Evolutionary conservation across 1,140 invertebrate genomes (phyloP).

Genomic region (Rhopalosiphum padi): DNA sequence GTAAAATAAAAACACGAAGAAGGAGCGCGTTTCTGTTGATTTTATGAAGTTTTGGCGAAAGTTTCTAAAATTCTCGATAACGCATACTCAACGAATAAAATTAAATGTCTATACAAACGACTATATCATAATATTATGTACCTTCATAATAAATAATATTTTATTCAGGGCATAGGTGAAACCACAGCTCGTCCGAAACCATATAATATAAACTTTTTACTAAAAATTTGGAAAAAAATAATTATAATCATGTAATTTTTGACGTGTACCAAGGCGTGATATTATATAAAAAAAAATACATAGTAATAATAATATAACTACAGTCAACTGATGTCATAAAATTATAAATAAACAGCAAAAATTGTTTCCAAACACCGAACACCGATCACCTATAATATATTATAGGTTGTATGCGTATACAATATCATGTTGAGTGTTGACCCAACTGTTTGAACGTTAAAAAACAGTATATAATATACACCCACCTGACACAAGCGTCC

Average conservation of each 20-base stretch:
- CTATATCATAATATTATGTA: neutral
- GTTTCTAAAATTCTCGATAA: neutral
- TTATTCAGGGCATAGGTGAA: neutral
- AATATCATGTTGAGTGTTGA: neutral
- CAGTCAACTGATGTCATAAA: neutral
- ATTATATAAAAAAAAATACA: neutral
- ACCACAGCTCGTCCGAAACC: neutral
- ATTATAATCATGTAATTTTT: constrained; percentile 11
- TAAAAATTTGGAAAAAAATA: neutral
- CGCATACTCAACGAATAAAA: neutral
- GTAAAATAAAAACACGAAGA: neutral
- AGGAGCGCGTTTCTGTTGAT: neutral
- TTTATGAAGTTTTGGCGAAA: neutral
- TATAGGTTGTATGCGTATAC: no score
- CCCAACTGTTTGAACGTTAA: neutral
- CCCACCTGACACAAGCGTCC: neutral
- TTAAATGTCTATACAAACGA: neutral
- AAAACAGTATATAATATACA: neutral
- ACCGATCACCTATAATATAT: no score
- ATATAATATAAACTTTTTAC: neutral
- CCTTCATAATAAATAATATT: neutral
- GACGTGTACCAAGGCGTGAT: neutral
- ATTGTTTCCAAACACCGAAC: no score
- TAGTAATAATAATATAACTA: neutral
- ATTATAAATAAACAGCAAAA: neutral